phyloP scores from a whole-genome alignment of 35 echinoderm and acorn worm species.

The Chiridota heheva region DNA sequence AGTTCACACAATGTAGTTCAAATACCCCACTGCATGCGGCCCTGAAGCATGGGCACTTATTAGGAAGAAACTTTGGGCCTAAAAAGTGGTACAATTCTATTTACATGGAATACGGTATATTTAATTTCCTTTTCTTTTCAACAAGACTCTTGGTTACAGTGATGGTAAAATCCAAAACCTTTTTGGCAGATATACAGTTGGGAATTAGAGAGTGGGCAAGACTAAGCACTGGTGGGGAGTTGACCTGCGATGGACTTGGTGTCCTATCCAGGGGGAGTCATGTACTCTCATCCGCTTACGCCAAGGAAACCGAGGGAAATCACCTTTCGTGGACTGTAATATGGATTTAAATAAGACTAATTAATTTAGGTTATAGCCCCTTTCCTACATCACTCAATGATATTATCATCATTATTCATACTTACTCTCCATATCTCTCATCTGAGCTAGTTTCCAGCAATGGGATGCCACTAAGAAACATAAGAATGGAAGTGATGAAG shows the following conservation, averaged over 20 bases:
- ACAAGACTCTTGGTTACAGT: no score
- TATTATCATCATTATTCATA: not conserved
- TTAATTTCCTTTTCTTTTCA: no score
- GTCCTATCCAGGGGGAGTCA: not conserved
- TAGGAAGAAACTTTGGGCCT: no score
- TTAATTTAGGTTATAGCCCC: not conserved
- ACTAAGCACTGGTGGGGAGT: not conserved
- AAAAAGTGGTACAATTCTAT: no score
- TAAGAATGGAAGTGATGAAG: conserved; percentile 71
- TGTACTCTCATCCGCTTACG: not conserved
- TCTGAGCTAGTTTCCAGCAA: conserved; percentile 72
- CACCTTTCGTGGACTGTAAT: not conserved
- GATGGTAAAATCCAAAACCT: no score
- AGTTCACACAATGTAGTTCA: no score
- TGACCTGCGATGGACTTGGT: not conserved
- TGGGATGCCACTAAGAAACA: conserved; percentile 79
- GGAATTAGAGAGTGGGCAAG: no score
- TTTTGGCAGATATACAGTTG: no score
- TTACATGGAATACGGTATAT: no score
- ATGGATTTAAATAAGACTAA: not conserved
- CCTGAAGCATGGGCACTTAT: no score
- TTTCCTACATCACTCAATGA: not conserved
- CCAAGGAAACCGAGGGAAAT: not conserved
- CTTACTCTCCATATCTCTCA: conserved; percentile 80
- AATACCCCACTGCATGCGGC: no score